Evolutionary conservation across 2,888 invertebrate species (phyloP).

Genomic region (Lacanobia wlatinum): DNA sequence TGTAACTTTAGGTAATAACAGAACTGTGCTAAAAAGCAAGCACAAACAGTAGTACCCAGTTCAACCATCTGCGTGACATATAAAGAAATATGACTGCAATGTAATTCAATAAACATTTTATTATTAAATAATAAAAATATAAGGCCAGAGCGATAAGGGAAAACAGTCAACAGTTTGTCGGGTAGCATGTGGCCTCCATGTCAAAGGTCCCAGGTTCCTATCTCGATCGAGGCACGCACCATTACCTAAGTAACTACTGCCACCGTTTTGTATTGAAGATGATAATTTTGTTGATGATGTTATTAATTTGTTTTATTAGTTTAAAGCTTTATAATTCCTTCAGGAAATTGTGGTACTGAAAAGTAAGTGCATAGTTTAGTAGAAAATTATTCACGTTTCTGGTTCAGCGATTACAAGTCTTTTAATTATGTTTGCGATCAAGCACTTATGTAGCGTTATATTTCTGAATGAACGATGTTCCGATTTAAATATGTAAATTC

Average conservation of each 20-base stretch:
- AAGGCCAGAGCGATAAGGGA: constrained; percentile 58
- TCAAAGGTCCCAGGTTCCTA: constrained; percentile 66
- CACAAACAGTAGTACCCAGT: not conserved
- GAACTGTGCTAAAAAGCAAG: not conserved
- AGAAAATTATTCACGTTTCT: too few species aligned
- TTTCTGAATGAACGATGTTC: not conserved
- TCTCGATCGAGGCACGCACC: constrained; percentile 65
- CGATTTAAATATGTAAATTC: too few species aligned
- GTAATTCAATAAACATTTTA: constrained; percentile 42
- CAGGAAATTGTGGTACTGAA: not conserved
- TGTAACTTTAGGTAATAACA: not conserved
- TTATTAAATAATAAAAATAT: constrained; percentile 49
- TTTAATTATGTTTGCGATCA: not conserved
- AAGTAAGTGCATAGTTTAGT: too few species aligned
- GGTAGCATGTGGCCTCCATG: constrained; percentile 48
- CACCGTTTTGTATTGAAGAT: constrained; percentile 18
- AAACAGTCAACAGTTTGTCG: constrained; percentile 58
- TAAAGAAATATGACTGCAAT: constrained; percentile 34
- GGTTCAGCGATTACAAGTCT: too few species aligned
- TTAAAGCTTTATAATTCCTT: not conserved
- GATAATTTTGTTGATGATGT: constrained; percentile 31
- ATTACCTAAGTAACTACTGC: constrained; percentile 50
- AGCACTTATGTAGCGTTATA: not conserved
- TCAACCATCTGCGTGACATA: constrained; percentile 19
- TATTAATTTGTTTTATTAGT: constrained; percentile 13